phyloP scores from a whole-genome alignment of 2,113 vertebrate species.

The Burhinus bistriatus region DNA sequence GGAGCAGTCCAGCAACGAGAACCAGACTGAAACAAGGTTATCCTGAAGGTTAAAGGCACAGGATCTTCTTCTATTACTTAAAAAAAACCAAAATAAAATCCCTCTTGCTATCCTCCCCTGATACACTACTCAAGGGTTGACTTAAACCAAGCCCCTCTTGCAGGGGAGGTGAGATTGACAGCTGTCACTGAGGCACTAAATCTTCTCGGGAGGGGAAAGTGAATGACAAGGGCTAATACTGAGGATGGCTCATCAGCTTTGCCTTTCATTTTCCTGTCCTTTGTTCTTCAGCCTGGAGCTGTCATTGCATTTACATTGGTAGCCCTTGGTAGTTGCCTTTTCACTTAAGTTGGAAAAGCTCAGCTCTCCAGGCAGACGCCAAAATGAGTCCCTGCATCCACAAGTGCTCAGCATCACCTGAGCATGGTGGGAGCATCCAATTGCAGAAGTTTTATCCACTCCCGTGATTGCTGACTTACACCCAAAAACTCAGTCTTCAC shows the following conservation, averaged over 20 bases:
- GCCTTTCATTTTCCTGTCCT: not conserved
- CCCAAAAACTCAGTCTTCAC: not conserved
- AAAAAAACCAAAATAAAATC: not conserved
- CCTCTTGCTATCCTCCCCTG: not conserved
- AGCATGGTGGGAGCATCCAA: not conserved
- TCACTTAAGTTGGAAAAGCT: not conserved
- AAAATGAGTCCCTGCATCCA: not conserved
- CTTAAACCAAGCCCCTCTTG: not conserved
- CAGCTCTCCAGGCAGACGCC: not conserved
- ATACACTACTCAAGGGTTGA: not conserved
- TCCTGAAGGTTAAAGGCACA: constrained; percentile 63
- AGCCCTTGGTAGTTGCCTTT: not conserved
- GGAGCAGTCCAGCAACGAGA: constrained; percentile 57
- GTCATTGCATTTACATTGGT: not conserved
- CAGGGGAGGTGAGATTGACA: not conserved
- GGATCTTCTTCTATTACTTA: constrained; percentile 41
- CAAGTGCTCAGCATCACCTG: not conserved
- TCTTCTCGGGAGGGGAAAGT: not conserved
- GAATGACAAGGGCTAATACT: not conserved
- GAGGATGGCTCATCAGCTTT: not conserved
- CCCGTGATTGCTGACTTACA: not conserved
- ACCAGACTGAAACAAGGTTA: constrained; percentile 63
- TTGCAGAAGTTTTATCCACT: not conserved
- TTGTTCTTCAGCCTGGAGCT: constrained; percentile 20
- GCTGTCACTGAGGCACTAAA: not conserved